phyloP scores from a whole-genome alignment of 2,888 invertebrate genomes.

The Drosophila pullipes region DNA sequence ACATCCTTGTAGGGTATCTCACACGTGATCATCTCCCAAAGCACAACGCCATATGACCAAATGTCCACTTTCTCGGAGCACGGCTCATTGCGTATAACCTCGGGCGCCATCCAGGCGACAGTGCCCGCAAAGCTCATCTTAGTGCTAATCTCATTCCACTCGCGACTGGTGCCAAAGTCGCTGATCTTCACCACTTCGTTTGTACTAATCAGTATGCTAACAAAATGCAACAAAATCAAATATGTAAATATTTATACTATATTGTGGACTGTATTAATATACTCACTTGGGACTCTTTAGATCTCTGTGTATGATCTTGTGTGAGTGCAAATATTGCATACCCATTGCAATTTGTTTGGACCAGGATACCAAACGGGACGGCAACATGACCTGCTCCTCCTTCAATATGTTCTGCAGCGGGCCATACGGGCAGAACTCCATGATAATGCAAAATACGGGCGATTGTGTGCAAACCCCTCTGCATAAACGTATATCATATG shows the following conservation, averaged over 20 bases:
- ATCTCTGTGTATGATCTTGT: slow-evolving; percentile 99
- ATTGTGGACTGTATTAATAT: neutral
- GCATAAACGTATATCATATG: slow-evolving; percentile 63
- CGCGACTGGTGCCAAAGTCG: slow-evolving; percentile 98
- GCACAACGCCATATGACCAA: slow-evolving; percentile 99
- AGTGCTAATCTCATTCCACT: slow-evolving; percentile 97
- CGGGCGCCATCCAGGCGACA: slow-evolving; percentile 99
- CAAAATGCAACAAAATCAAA: neutral
- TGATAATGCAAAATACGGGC: slow-evolving; percentile 97
- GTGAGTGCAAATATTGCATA: slow-evolving; percentile 97
- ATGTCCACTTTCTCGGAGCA: slow-evolving; percentile 99
- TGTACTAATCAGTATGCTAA: slow-evolving; percentile 93
- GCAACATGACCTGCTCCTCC: slow-evolving; percentile 93
- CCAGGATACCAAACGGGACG: slow-evolving; percentile 95
- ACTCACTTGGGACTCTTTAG: slow-evolving; percentile 99
- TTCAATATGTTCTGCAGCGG: slow-evolving; percentile 96
- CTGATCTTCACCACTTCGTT: slow-evolving; percentile 96
- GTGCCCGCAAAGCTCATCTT: slow-evolving; percentile 99
- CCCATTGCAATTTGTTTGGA: slow-evolving; percentile 97
- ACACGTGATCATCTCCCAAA: slow-evolving; percentile 98
- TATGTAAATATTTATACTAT: neutral
- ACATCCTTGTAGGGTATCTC: slow-evolving; percentile 97
- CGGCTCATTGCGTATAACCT: slow-evolving; percentile 97
- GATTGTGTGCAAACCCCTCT: slow-evolving; percentile 97
- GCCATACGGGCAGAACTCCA: slow-evolving; percentile 99